These are phyloP conservation scores for Triops cancriformis DNA, from an alignment of 1,140 invertebrate species.

Conservation along the genomic window DNA sequence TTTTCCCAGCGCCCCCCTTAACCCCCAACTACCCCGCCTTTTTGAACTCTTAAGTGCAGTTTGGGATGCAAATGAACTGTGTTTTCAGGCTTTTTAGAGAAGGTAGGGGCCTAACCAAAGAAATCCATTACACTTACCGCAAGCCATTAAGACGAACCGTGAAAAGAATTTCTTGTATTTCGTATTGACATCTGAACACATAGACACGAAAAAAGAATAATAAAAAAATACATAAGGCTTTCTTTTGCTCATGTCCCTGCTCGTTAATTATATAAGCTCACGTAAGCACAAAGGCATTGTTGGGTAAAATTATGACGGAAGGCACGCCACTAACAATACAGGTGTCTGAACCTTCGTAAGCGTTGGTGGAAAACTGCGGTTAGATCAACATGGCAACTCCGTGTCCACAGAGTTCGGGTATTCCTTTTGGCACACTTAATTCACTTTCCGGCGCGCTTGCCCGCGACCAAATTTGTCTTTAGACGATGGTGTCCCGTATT, in stretches of 20 bases:
- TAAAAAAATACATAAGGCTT: neutral
- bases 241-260: neutral
- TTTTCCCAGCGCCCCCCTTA: neutral
- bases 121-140: neutral
- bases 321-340: neutral
- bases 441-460: neutral
- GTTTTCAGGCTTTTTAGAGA: neutral
- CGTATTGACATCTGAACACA: neutral
- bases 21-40: neutral
- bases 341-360: neutral
- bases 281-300: slow-evolving; percentile 9
- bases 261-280: slow-evolving; percentile 1
- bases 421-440: slow-evolving; percentile 5
- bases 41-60: neutral
- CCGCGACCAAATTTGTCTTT: too few species aligned
- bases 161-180: neutral
- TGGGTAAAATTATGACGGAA: neutral
- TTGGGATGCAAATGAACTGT: slow-evolving; percentile 6
- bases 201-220: neutral
- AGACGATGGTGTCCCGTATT: neutral
- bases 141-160: neutral
- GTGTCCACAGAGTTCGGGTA: neutral
- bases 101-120: neutral
- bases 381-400: neutral
- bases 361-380: neutral